Evolutionary conservation across 2,113 vertebrate genomes (phyloP).

Genomic region (Protobothrops flavoviridis): DNA sequence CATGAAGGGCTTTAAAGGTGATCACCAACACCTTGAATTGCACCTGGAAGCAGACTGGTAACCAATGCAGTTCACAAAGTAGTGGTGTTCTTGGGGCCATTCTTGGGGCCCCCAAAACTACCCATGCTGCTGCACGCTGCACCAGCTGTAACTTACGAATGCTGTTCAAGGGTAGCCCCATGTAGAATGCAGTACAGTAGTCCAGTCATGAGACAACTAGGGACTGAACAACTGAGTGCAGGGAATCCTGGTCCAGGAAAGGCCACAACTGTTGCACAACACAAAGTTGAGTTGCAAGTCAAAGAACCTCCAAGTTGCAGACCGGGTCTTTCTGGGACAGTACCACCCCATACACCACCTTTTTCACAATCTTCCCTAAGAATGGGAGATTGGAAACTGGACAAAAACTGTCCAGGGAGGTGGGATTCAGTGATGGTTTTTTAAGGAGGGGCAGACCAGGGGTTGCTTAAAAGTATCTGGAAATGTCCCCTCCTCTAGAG

Average conservation of each 20-base stretch:
- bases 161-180: not conserved
- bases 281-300: not conserved
- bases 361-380: too few species aligned
- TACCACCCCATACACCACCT: too few species aligned
- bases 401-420: too few species aligned
- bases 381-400: too few species aligned
- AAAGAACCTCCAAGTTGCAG: too few species aligned
- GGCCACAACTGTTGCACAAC: not conserved
- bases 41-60: not conserved
- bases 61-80: not conserved
- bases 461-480: too few species aligned
- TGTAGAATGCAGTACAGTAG: not conserved
- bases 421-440: too few species aligned
- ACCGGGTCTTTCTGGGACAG: too few species aligned
- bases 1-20: not conserved
- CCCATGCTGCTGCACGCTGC: not conserved
- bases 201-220: not conserved
- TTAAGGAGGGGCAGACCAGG: too few species aligned
- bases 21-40: not conserved
- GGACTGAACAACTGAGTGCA: not conserved
- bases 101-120: not conserved
- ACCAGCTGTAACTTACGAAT: not conserved
- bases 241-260: not conserved
- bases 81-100: not conserved
- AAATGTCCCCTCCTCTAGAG: too few species aligned